phyloP scores from a whole-genome alignment of 2,113 vertebrate genomes.

The Strigops habroptila region DNA sequence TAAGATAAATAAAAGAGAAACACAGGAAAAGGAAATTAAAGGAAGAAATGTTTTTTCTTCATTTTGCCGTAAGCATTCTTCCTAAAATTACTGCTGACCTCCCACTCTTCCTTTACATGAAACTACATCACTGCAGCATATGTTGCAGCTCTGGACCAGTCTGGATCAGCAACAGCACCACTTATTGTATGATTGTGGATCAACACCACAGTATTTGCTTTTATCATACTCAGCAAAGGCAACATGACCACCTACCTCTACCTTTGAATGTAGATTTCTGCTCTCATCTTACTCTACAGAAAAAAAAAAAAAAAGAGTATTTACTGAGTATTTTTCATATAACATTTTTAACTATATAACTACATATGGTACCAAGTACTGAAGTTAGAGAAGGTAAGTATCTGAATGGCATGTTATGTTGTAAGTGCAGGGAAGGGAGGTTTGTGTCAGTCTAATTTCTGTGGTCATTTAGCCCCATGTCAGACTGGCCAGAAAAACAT shows the following conservation, averaged over 20 bases:
- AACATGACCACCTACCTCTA: not conserved
- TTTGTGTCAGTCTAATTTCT: not conserved
- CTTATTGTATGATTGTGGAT: rapidly evolving
- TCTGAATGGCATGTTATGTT: not conserved
- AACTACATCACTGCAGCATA: not conserved
- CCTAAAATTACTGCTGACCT: not conserved
- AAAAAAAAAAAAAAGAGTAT: not conserved
- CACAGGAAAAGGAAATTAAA: not conserved
- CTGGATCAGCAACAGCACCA: not conserved
- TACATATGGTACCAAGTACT: not conserved
- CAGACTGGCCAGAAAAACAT: not conserved
- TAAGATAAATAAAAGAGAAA: not conserved
- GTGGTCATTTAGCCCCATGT: not conserved
- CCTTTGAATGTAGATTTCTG: not conserved
- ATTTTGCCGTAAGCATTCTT: not conserved
- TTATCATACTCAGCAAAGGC: not conserved
- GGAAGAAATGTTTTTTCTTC: not conserved
- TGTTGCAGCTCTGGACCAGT: not conserved
- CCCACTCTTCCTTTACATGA: not conserved
- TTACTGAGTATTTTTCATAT: not conserved
- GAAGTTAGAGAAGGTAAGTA: not conserved
- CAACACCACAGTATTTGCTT: not conserved
- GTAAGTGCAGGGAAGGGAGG: not conserved
- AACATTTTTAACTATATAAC: not conserved
- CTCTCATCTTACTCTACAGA: not conserved